These are phyloP conservation scores for Philonicus albiceps DNA, from an alignment of 2,888 invertebrate genomes.

Conservation along the genomic window DNA sequence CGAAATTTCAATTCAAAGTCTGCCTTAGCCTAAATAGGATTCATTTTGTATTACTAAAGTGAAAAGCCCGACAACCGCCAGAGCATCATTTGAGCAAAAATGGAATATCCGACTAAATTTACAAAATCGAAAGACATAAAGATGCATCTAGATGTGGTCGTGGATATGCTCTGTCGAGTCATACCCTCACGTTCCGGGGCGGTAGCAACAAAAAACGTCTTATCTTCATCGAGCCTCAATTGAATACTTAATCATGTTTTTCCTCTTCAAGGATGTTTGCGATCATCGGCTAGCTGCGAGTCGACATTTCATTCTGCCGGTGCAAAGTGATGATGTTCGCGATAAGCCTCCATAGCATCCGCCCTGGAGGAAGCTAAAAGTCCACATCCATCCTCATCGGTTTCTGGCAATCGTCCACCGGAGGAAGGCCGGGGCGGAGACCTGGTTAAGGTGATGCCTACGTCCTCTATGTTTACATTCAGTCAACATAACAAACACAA, in stretches of 20 bases:
- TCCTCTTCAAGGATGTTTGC: conserved; percentile 31
- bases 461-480: conserved; percentile 19
- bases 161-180: neutral
- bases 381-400: conserved; percentile 13
- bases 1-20: neutral
- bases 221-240: conserved; percentile 20
- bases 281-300: conserved; percentile 9
- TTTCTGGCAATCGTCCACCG: conserved; percentile 28
- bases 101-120: neutral
- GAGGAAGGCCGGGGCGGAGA: neutral
- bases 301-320: neutral
- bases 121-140: neutral
- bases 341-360: neutral
- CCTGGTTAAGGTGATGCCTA: neutral
- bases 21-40: neutral
- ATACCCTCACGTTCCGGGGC: neutral
- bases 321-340: conserved; percentile 27
- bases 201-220: neutral
- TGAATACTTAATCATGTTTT: conserved; percentile 39
- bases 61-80: neutral
- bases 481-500: conserved; percentile 32
- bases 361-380: neutral
- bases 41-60: neutral
- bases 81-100: neutral
- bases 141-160: neutral